These are phyloP conservation scores for Leuciscus waleckii DNA, from an alignment of 2,797 vertebrate species.

Conservation along the genomic window DNA sequence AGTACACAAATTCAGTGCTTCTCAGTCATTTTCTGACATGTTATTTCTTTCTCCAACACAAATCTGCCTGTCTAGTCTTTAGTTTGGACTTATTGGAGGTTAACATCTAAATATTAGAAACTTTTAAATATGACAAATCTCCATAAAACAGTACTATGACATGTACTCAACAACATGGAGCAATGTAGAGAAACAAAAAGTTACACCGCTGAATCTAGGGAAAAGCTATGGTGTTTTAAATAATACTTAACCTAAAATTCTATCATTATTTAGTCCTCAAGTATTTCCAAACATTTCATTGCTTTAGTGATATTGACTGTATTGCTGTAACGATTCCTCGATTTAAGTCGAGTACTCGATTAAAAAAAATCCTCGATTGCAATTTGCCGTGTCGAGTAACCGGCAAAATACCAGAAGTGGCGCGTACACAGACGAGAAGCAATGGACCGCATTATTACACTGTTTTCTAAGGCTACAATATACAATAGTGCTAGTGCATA, in stretches of 20 bases:
- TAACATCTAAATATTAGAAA: background rate
- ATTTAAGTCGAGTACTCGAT: too few relatives aligned
- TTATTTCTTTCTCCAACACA: background rate
- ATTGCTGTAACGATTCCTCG: too few relatives aligned
- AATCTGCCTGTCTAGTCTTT: slow-evolving; percentile 1
- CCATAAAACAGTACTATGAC: background rate
- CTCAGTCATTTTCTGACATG: slow-evolving; percentile 39
- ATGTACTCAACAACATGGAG: background rate
- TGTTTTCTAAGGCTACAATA: too few relatives aligned
- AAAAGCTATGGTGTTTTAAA: background rate
- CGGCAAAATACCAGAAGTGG: too few relatives aligned
- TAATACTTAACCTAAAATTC: background rate
- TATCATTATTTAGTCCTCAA: background rate
- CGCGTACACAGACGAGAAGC: too few relatives aligned
- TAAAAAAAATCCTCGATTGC: too few relatives aligned
- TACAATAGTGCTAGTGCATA: too few relatives aligned
- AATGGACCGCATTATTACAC: too few relatives aligned
- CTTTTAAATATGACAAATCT: background rate
- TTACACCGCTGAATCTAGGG: background rate
- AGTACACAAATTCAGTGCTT: slow-evolving; percentile 54
- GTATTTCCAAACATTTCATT: background rate
- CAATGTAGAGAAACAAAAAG: background rate
- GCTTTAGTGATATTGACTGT: background rate
- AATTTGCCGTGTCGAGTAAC: too few relatives aligned
- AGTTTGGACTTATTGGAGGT: background rate